Conservation (phyloP, 2,888 invertebrate genomes). For the Lingula anatina region DNA sequence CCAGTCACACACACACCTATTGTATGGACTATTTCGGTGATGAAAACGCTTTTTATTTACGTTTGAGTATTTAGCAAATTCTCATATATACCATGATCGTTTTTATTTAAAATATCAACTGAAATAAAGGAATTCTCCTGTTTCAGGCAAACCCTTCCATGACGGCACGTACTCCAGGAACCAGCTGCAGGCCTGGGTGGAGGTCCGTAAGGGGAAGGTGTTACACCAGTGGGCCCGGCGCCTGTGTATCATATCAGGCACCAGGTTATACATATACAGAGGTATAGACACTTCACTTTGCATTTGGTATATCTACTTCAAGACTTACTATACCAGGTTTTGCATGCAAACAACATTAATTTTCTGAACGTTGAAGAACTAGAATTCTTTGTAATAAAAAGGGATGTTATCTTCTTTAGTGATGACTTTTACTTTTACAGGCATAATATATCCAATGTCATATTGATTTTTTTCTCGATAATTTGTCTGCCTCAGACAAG, state of each 20-base stretch:
- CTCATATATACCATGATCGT: too few relatives aligned
- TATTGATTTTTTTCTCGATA: not conserved
- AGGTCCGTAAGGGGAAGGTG: constrained; percentile 49
- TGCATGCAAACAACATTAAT: too few relatives aligned
- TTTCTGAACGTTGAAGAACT: too few relatives aligned
- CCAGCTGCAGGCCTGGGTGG: constrained; percentile 40
- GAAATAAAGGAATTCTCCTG: too few relatives aligned
- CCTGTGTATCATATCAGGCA: constrained; percentile 49
- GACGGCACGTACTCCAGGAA: constrained; percentile 48
- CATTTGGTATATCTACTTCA: not conserved
- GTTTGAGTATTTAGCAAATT: too few relatives aligned
- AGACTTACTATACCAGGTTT: not conserved
- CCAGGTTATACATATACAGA: constrained; percentile 50
- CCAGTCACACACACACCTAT: too few relatives aligned
- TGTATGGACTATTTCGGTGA: too few relatives aligned
- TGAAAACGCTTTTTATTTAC: too few relatives aligned
- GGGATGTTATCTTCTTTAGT: not conserved
- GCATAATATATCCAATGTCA: not conserved
- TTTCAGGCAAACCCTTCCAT: constrained; percentile 51
- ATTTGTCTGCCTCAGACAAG: too few relatives aligned
- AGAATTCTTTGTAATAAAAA: too few relatives aligned
- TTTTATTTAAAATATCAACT: too few relatives aligned
- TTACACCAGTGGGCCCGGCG: constrained; percentile 50
- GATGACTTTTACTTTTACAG: not conserved
- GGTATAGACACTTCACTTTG: constrained; percentile 36